Evolutionary conservation across 2,888 invertebrate genomes (phyloP).

Genomic region (Eristalinus sepulchralis): DNA sequence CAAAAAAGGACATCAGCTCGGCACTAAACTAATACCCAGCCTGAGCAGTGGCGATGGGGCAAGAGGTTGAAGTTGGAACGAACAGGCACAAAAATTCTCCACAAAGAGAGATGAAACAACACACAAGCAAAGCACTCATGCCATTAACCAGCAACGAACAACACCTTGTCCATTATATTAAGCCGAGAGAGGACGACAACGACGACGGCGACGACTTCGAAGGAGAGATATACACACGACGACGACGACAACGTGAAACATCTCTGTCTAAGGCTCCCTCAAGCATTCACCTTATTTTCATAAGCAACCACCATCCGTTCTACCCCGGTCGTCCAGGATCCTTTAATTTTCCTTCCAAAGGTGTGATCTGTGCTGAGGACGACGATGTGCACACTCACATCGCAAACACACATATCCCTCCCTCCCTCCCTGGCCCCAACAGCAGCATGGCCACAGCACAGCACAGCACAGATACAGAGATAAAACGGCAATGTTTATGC

Average conservation of each 20-base stretch:
- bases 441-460: not conserved
- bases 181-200: slow-evolving; percentile 32
- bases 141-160: slow-evolving; percentile 66
- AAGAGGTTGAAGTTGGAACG: not conserved
- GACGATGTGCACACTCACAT: too few relatives aligned
- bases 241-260: not conserved
- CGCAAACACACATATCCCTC: not conserved
- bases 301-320: slow-evolving; percentile 37
- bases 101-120: slow-evolving; percentile 9
- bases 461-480: not conserved
- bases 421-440: not conserved
- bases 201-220: slow-evolving; percentile 10
- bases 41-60: not conserved
- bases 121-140: slow-evolving; percentile 56
- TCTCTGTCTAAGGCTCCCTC: slow-evolving; percentile 43
- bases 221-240: slow-evolving; percentile 3
- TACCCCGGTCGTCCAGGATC: slow-evolving; percentile 13
- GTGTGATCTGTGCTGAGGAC: slow-evolving; percentile 61
- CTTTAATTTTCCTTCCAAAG: slow-evolving; percentile 59
- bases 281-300: slow-evolving; percentile 64
- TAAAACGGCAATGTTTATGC: slow-evolving; percentile 69
- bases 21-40: slow-evolving; percentile 56
- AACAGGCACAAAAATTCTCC: not conserved
- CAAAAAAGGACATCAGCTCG: slow-evolving; percentile 57
- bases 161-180: slow-evolving; percentile 69